These are phyloP conservation scores for Phylloscopus trochiloides DNA, from an alignment of 2,113 vertebrate species.

Conservation along the genomic window DNA sequence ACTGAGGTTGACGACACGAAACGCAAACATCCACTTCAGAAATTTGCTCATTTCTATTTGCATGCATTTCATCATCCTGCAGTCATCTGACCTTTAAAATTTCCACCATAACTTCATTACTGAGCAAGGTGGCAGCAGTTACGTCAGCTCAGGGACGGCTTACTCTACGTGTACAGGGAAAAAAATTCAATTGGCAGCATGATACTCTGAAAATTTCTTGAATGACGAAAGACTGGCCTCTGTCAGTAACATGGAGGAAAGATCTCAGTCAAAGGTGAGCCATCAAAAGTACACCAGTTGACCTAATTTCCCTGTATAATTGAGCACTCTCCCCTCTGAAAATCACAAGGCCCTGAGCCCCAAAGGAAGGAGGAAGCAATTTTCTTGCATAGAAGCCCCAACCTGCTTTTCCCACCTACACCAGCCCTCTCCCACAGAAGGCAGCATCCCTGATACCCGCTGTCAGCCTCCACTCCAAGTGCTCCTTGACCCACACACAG, in stretches of 20 bases:
- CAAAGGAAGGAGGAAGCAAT: background rate
- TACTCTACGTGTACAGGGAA: accelerated
- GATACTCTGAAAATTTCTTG: background rate
- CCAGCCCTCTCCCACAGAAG: background rate
- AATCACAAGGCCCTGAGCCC: background rate
- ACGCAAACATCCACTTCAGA: background rate
- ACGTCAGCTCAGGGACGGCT: background rate
- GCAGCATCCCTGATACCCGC: accelerated
- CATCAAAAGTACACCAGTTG: background rate
- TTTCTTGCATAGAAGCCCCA: background rate
- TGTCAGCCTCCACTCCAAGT: too few species aligned
- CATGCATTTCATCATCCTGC: background rate
- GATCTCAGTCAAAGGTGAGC: background rate
- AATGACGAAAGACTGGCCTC: accelerated
- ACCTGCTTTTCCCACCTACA: background rate
- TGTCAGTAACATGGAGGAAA: background rate
- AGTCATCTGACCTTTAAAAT: background rate
- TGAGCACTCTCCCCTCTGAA: background rate
- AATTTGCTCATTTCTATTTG: background rate
- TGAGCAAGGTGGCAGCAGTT: background rate
- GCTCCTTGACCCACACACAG: background rate
- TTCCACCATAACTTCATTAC: background rate
- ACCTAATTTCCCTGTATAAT: background rate
- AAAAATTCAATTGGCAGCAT: background rate
- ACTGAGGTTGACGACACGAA: accelerated